Evolutionary conservation across 2,113 vertebrate genomes (phyloP), one percentile per base, ranked within the genome.

Genomic region (Paralichthys olivaceus): DNA sequence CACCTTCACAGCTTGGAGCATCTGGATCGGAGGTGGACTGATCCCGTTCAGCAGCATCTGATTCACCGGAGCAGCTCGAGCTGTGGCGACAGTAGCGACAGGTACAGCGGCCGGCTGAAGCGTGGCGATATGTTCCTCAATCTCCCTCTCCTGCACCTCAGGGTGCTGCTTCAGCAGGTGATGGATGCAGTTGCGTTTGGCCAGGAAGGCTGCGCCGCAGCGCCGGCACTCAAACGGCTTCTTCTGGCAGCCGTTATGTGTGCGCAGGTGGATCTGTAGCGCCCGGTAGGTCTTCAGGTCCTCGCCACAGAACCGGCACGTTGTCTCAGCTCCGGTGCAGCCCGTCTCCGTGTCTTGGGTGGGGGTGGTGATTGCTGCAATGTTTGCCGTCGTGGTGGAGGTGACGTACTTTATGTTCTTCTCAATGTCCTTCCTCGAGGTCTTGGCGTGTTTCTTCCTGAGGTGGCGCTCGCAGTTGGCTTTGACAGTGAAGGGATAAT

Each of bases 391-490:
- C 4, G 95, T 83, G 5, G 94, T 93, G 86, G 96, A 96, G 75
- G 95, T 95, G 70, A 98, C 95, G 0, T 98, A 98, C 37, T 99
- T 97, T 0, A 99, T 99, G 89, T 98, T 97, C 77, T 96, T 99
- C 90, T 99, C 98, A 0, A 99, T 99, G 71, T 99, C 98, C 86
- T 99, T 99, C 58, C 98, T 92, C 0, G 96, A 97, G 12, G 95
- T 96, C 89, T 98, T 99, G 88, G 95, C 95, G 91, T 99, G 98
- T 87, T 99, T 99, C 92, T 99, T 99, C 47, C 97, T 94, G 79
- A 99, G 94, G 90, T 99, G 98, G 77, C 98, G 95, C 93, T 99
- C 98, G 0, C 98, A 99, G 89, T 99, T 99, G 85, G 98, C 98
- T 85, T 99, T 99, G 85, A 99, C 97, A 0, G 98, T 99, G 94